Conservation (phyloP, 2,888 invertebrate genomes). For the Drosophila melanosoma region DNA sequence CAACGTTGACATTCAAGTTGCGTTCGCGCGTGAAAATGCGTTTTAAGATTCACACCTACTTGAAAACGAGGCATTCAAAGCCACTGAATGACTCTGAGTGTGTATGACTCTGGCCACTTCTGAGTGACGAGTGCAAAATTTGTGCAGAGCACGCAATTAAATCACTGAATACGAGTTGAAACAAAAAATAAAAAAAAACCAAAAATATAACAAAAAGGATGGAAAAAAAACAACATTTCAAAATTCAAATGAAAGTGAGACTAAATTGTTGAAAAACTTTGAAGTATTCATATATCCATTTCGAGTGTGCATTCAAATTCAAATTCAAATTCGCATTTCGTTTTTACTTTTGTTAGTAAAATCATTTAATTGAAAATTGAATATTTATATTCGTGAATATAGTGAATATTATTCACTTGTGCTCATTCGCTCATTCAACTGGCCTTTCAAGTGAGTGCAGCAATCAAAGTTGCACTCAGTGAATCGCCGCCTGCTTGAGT, state of each 20-base stretch:
- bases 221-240: not conserved
- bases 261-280: not conserved
- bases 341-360: not conserved
- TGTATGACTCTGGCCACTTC: conserved; percentile 5
- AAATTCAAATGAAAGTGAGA: conserved; percentile 4
- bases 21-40: conserved; percentile 78
- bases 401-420: not conserved
- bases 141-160: conserved; percentile 13
- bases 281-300: not conserved
- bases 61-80: conserved; percentile 44
- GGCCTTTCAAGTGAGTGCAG: not conserved
- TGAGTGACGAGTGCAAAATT: conserved; percentile 23
- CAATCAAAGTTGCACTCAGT: not conserved
- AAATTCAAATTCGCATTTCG: not conserved
- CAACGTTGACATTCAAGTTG: conserved; percentile 70
- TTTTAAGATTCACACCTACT: conserved; percentile 78
- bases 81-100: conserved; percentile 22
- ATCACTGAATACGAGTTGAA: conserved; percentile 1
- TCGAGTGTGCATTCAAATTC: not conserved
- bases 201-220: not conserved
- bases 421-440: not conserved
- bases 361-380: not conserved
- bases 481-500: not conserved
- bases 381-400: not conserved
- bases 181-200: not conserved